These are phyloP conservation scores for Apostichopus leukothele DNA, from an alignment of 53 echinoderm and acorn worm species.

Conservation along the genomic window DNA sequence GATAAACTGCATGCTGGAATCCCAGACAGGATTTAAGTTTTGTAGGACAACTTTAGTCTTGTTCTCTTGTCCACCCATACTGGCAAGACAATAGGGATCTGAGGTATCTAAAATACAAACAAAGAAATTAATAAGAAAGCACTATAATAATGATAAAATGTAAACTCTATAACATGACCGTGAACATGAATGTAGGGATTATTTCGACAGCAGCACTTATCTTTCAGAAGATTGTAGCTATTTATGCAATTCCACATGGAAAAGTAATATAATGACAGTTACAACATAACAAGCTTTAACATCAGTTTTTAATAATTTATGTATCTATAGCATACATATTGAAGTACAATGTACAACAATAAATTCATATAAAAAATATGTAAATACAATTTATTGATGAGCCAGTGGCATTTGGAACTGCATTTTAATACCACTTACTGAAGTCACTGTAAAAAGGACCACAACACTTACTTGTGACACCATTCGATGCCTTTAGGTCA, in stretches of 20 bases:
- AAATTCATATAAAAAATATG: too few relatives aligned
- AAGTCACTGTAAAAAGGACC: too few relatives aligned
- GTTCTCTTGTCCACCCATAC: conserved; percentile 94
- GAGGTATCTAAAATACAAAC: conserved; percentile 60
- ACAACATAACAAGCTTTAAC: too few relatives aligned
- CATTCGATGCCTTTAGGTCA: conserved; percentile 86
- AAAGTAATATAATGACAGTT: too few relatives aligned
- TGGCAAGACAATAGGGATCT: conserved; percentile 94
- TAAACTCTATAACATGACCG: neutral
- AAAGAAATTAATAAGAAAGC: neutral
- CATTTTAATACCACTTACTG: neutral
- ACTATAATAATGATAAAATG: neutral
- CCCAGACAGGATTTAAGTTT: conserved; percentile 87
- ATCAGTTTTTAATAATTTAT: too few relatives aligned
- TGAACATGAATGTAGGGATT: neutral
- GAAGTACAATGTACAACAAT: too few relatives aligned
- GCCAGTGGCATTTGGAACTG: too few relatives aligned
- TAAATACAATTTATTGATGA: too few relatives aligned
- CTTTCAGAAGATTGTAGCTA: too few relatives aligned
- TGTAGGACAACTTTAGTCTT: conserved; percentile 87
- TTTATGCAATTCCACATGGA: too few relatives aligned
- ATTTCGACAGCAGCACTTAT: too few relatives aligned
- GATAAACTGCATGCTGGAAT: conserved; percentile 94
- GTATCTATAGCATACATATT: too few relatives aligned
- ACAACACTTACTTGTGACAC: conserved; percentile 71